Evolutionary conservation across 2,113 vertebrate genomes (phyloP).

Genomic region (Greenwoodochromis staneri): DNA sequence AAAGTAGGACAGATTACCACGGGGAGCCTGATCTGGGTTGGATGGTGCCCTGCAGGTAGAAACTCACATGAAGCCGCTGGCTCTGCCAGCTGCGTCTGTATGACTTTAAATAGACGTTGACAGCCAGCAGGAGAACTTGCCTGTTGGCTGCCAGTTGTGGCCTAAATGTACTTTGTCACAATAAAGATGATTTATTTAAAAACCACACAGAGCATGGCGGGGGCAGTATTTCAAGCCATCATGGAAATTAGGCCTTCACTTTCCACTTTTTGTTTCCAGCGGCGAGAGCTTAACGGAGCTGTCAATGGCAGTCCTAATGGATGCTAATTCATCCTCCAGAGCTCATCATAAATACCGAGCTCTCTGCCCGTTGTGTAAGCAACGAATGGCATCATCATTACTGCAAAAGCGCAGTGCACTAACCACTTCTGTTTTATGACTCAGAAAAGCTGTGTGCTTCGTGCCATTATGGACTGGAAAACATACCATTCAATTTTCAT

Average conservation of each 20-base stretch:
- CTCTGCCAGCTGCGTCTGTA: slow-evolving; percentile 19
- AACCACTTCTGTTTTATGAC: slow-evolving; percentile 49
- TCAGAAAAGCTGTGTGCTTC: slow-evolving; percentile 26
- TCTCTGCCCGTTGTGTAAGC: slow-evolving; percentile 47
- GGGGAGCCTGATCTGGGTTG: slow-evolving; percentile 45
- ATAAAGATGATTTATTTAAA: slow-evolving; percentile 60
- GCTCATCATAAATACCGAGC: slow-evolving; percentile 35
- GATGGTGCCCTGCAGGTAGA: slow-evolving; percentile 52
- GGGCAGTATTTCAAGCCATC: slow-evolving; percentile 25
- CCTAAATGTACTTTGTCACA: slow-evolving; percentile 52
- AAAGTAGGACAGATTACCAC: slow-evolving; percentile 57
- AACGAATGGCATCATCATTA: slow-evolving; percentile 45
- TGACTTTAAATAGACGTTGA: slow-evolving; percentile 31
- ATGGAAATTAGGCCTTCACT: slow-evolving; percentile 42
- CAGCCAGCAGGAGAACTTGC: slow-evolving; percentile 28
- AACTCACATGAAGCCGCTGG: slow-evolving; percentile 27
- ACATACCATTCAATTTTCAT: slow-evolving; percentile 34
- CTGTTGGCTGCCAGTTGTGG: slow-evolving; percentile 21
- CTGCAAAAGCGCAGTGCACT: slow-evolving; percentile 30
- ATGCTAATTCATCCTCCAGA: slow-evolving; percentile 54
- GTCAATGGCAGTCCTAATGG: slow-evolving; percentile 48
- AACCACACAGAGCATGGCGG: slow-evolving; percentile 24
- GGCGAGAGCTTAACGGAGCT: slow-evolving; percentile 25
- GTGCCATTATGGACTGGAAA: slow-evolving; percentile 25
- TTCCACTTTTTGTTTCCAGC: slow-evolving; percentile 24